These are phyloP conservation scores for Rhagophthalmus giganteus DNA, from an alignment of 2,888 invertebrate genomes.

Conservation along the genomic window DNA sequence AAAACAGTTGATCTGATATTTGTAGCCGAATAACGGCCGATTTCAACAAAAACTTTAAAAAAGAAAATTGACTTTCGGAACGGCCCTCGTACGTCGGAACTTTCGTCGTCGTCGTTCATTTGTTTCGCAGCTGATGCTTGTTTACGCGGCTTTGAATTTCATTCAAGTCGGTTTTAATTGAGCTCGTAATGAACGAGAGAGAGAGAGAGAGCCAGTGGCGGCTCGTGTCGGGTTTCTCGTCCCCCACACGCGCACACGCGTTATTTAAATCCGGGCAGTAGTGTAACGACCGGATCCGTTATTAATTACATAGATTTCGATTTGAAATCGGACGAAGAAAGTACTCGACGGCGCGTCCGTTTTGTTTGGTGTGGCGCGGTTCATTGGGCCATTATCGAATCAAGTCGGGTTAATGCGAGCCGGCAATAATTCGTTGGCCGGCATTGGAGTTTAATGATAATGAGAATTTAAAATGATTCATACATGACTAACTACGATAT, in stretches of 20 bases:
- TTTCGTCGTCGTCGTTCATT: background rate
- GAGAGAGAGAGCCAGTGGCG: background rate
- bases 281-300: background rate
- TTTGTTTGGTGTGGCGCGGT: constrained; percentile 12
- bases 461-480: constrained; percentile 40
- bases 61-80: too few species aligned
- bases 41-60: too few species aligned
- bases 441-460: constrained; percentile 36
- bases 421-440: constrained; percentile 29
- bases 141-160: background rate
- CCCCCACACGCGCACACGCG: background rate
- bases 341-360: background rate
- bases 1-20: too few species aligned
- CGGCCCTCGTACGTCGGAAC: background rate
- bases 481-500: constrained; percentile 35
- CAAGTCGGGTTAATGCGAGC: constrained; percentile 14
- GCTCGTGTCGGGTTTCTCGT: background rate
- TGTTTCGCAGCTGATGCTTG: background rate
- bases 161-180: background rate
- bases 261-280: background rate
- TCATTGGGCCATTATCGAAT: constrained; percentile 25
- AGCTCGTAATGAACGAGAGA: too few species aligned
- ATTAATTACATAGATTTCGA: background rate
- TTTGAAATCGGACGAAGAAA: background rate
- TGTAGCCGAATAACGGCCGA: too few species aligned